Conservation (phyloP, 2,113 vertebrate genomes). For the Hemibagrus wyckioides region DNA sequence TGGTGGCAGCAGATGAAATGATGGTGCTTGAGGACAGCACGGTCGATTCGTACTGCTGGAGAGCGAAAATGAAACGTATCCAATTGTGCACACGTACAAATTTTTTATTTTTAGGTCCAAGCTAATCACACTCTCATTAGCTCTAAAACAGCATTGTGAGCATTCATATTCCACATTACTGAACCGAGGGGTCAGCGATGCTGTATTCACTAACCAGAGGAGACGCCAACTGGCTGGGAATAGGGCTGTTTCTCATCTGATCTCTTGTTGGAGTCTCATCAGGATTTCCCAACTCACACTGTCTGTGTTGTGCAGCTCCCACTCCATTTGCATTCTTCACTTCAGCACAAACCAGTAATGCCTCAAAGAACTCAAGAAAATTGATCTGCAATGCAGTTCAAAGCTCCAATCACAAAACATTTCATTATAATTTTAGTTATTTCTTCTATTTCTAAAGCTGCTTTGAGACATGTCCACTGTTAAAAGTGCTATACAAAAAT, state of each 20-base stretch:
- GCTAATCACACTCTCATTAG: background rate
- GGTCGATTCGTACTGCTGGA: constrained; percentile 22
- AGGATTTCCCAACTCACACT: background rate
- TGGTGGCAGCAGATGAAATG: constrained; percentile 12
- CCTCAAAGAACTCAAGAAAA: constrained; percentile 93
- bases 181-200: background rate
- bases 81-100: background rate
- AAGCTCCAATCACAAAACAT: background rate
- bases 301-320: background rate
- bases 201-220: constrained; percentile 44
- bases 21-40: constrained; percentile 15
- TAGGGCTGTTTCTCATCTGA: constrained; percentile 1
- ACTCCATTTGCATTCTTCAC: constrained; percentile 61
- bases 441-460: background rate
- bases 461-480: too few relatives aligned
- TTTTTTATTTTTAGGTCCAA: background rate
- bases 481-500: too few relatives aligned
- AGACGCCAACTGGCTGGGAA: background rate
- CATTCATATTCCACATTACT: background rate
- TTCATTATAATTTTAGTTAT: background rate
- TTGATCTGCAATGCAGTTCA: constrained; percentile 74
- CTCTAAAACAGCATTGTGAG: background rate
- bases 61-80: background rate
- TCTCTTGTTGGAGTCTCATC: background rate
- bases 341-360: constrained; percentile 81